phyloP scores from a whole-genome alignment of 2,888 invertebrate species.

The Chymomyza amoena region DNA sequence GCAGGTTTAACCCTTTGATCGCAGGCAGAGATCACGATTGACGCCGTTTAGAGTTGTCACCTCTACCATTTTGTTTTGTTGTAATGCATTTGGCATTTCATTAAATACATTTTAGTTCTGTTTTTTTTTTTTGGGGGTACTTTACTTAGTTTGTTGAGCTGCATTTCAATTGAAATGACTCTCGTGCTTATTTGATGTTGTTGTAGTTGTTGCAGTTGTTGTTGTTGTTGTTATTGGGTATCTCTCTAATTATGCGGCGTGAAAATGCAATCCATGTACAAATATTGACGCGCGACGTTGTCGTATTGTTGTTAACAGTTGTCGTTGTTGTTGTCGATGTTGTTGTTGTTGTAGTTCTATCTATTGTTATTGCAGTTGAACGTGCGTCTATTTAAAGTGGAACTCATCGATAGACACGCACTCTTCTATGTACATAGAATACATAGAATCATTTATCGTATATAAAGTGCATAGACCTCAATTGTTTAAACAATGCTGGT shows the following conservation, averaged over 20 bases:
- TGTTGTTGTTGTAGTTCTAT: slow-evolving; percentile 10
- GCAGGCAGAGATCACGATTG: too few relatives aligned
- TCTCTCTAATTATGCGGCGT: slow-evolving; percentile 74
- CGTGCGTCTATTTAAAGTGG: slow-evolving; percentile 55
- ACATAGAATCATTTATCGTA: neutral
- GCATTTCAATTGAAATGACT: slow-evolving; percentile 43
- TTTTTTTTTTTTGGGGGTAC: slow-evolving; percentile 31
- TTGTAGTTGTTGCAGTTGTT: slow-evolving; percentile 15
- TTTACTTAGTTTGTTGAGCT: slow-evolving; percentile 18
- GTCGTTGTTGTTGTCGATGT: neutral
- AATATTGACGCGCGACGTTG: slow-evolving; percentile 61
- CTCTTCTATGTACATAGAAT: slow-evolving; percentile 10
- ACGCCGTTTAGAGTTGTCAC: slow-evolving; percentile 40
- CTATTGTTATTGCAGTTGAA: slow-evolving; percentile 21
- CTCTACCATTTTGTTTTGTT: neutral
- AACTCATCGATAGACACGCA: slow-evolving; percentile 40
- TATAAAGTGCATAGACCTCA: slow-evolving; percentile 4
- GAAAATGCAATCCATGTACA: slow-evolving; percentile 74
- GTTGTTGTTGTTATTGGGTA: slow-evolving; percentile 27
- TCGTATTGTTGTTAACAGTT: slow-evolving; percentile 19
- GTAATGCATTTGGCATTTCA: slow-evolving; percentile 60
- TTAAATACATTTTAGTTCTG: slow-evolving; percentile 39
- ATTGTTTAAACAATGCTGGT: slow-evolving; percentile 51
- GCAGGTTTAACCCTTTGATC: slow-evolving; percentile 20
- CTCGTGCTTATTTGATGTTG: slow-evolving; percentile 15